Percentiles rank a stretch among this genome's conserved stretches.
These are phyloP conservation scores for Tetramorium bicarinatum DNA, from an alignment of 2,888 invertebrate genomes.

Conservation along the genomic window DNA sequence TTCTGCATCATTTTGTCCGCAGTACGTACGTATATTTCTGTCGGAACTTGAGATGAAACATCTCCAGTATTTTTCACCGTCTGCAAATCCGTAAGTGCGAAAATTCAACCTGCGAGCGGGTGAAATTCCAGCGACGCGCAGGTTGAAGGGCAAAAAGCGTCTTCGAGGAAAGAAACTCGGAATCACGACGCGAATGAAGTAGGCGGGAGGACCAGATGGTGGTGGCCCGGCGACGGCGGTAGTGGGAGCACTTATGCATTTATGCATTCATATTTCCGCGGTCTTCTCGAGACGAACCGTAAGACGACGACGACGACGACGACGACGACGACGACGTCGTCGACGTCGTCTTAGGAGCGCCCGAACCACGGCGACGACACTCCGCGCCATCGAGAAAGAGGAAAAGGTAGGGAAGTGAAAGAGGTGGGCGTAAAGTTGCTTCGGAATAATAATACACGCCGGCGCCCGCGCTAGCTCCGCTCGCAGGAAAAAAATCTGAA, in stretches of 20 bases:
- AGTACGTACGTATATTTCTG: neutral
- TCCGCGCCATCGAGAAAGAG: constrained; percentile 44
- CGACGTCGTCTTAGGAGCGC: constrained; percentile 69
- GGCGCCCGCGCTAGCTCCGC: constrained; percentile 75
- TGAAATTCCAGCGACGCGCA: constrained; percentile 48
- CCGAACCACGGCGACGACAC: constrained; percentile 34
- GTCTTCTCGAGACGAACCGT: constrained; percentile 78
- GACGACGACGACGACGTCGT: constrained; percentile 76
- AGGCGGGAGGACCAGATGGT: constrained; percentile 73
- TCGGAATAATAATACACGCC: constrained; percentile 85
- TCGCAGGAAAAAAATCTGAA: constrained; percentile 84
- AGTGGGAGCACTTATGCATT: constrained; percentile 85
- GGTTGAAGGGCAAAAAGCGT: constrained; percentile 66
- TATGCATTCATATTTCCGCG: constrained; percentile 86
- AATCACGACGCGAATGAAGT: constrained; percentile 72
- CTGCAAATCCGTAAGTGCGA: neutral
- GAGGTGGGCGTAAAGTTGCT: constrained; percentile 83
- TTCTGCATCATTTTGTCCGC: neutral
- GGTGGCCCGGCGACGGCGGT: constrained; percentile 63
- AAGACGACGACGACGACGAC: constrained; percentile 80
- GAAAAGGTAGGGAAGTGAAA: constrained; percentile 38
- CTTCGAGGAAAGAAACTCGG: constrained; percentile 70
- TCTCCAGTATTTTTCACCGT: constrained; percentile 4
- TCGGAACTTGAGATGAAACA: neutral
- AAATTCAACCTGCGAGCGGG: constrained; percentile 23